Evolutionary conservation across 2,888 invertebrate species (phyloP).

Genomic region (Drosophila macrospina): DNA sequence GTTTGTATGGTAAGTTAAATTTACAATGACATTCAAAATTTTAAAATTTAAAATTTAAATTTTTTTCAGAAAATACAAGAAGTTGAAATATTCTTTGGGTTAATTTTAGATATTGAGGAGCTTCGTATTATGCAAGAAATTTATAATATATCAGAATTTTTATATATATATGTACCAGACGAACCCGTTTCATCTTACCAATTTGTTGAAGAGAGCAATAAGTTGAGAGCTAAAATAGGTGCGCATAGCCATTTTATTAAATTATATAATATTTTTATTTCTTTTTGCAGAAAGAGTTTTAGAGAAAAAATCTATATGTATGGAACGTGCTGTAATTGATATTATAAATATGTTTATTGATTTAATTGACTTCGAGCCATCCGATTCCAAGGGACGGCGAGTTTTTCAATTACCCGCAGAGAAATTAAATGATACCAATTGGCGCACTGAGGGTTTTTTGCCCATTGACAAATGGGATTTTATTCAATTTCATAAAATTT

Average conservation of each 20-base stretch:
- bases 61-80: constrained; percentile 71
- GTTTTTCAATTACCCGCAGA: constrained; percentile 88
- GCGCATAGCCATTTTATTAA: background rate
- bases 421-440: constrained; percentile 84
- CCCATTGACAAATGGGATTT: constrained; percentile 85
- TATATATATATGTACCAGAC: constrained; percentile 88
- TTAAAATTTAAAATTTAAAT: background rate
- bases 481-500: constrained; percentile 84
- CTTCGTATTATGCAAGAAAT: constrained; percentile 90
- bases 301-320: constrained; percentile 88
- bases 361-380: constrained; percentile 82
- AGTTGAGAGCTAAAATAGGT: constrained; percentile 85
- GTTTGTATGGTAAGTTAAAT: constrained; percentile 78
- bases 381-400: constrained; percentile 87
- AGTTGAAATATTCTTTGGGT: constrained; percentile 71
- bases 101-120: constrained; percentile 90
- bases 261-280: background rate
- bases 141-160: constrained; percentile 87
- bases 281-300: constrained; percentile 85
- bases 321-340: constrained; percentile 91
- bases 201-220: constrained; percentile 88
- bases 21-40: background rate
- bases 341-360: constrained; percentile 91
- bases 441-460: constrained; percentile 83
- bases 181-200: constrained; percentile 87